These are phyloP conservation scores for Thymelicus lineola DNA, from an alignment of 2,888 invertebrate genomes.

Conservation along the genomic window DNA sequence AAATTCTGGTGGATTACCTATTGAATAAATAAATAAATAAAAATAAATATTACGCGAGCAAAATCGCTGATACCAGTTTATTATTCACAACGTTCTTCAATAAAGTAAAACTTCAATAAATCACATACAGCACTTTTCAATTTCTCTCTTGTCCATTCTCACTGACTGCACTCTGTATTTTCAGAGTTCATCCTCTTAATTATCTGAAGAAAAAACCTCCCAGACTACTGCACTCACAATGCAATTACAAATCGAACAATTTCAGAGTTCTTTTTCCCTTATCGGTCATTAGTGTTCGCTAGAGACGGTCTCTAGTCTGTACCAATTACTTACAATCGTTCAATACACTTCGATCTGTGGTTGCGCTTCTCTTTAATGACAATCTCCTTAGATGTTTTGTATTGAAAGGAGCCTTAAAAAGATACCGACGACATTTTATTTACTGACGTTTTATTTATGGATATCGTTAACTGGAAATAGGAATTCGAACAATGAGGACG, in stretches of 20 bases:
- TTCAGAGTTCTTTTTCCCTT: slow-evolving; percentile 10
- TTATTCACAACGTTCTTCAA: no score
- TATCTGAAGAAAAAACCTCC: neutral
- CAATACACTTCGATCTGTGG: slow-evolving; percentile 2
- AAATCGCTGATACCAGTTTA: no score
- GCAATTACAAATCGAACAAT: slow-evolving; percentile 14
- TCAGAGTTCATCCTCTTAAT: slow-evolving; percentile 1
- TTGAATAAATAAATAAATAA: no score
- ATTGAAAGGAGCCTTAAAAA: neutral
- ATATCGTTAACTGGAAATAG: neutral
- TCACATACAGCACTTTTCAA: no score
- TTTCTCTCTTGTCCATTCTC: neutral
- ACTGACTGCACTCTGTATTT: neutral
- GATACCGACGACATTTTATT: neutral
- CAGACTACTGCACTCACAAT: slow-evolving; percentile 8
- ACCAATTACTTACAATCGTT: slow-evolving; percentile 1
- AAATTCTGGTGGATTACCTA: no score
- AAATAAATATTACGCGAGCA: no score
- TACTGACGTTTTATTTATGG: neutral
- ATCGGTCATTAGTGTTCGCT: slow-evolving; percentile 13
- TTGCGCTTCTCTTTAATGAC: slow-evolving; percentile 7
- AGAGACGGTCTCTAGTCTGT: slow-evolving; percentile 5
- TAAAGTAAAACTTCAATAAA: no score
- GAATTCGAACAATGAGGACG: no score
- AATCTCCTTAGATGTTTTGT: slow-evolving; percentile 12